Evolutionary conservation across 2,888 invertebrate genomes (phyloP).

Genomic region (Tinea trinotella): DNA sequence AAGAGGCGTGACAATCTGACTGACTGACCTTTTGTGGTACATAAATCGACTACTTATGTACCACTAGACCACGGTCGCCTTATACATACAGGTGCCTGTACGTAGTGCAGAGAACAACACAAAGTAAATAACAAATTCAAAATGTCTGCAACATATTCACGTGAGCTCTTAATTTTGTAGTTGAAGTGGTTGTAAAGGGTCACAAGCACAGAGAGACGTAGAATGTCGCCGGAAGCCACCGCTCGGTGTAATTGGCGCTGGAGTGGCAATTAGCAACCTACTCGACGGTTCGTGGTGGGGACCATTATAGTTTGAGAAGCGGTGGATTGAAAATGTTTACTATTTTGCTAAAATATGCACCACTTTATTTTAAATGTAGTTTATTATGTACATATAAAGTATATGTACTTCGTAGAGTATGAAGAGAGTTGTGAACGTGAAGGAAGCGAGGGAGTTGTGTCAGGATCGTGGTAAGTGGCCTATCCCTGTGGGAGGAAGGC

Average conservation of each 20-base stretch:
- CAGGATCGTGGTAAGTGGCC: too few species aligned
- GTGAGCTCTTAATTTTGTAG: slow-evolving; percentile 4
- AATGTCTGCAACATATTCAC: slow-evolving; percentile 13
- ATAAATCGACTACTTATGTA: too few species aligned
- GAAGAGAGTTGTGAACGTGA: too few species aligned
- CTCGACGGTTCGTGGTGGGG: slow-evolving; percentile 5
- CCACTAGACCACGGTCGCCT: too few species aligned
- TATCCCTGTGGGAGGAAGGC: too few species aligned
- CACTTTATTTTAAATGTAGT: not conserved
- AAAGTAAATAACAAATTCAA: slow-evolving; percentile 8
- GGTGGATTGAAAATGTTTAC: too few species aligned
- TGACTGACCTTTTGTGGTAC: too few species aligned
- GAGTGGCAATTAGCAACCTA: slow-evolving; percentile 54
- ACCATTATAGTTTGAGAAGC: not conserved
- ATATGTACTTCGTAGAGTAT: too few species aligned
- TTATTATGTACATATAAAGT: too few species aligned
- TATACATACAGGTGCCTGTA: too few species aligned
- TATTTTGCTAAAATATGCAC: not conserved
- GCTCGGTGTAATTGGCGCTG: slow-evolving; percentile 55
- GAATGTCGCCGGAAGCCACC: slow-evolving; percentile 18
- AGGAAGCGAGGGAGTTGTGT: too few species aligned
- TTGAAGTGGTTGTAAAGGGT: slow-evolving; percentile 7
- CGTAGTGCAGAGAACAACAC: not conserved
- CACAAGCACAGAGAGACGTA: slow-evolving; percentile 2
- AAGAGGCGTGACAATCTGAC: too few species aligned